Evolutionary conservation across 2,113 vertebrate species (phyloP).

Genomic region (Ciconia maguari): DNA sequence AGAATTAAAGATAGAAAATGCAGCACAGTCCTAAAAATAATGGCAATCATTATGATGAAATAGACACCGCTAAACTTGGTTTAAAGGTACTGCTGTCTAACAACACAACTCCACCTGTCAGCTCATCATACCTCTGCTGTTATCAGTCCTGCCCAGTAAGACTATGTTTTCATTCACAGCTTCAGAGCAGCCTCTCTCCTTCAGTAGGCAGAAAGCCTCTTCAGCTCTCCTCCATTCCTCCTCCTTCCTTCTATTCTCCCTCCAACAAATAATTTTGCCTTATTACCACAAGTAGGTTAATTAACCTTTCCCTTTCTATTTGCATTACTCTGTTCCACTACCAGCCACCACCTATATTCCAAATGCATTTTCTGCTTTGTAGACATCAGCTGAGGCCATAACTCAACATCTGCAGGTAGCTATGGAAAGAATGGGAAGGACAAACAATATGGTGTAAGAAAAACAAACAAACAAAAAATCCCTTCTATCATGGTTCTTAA

Average conservation of each 20-base stretch:
- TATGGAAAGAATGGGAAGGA: not conserved
- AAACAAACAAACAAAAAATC: not conserved
- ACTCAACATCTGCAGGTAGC: not conserved
- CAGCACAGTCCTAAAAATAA: not conserved
- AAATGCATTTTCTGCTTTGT: not conserved
- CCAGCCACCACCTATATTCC: not conserved
- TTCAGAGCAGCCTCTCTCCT: not conserved
- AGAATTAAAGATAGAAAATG: not conserved
- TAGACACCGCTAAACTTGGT: not conserved
- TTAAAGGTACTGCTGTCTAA: not conserved
- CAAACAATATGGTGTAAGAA: not conserved
- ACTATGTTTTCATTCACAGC: not conserved
- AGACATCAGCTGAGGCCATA: not conserved
- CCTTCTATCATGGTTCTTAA: not conserved
- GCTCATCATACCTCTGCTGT: not conserved
- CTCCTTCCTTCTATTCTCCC: not conserved
- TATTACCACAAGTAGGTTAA: not conserved
- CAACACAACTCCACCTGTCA: not conserved
- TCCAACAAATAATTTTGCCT: not conserved
- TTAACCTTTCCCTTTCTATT: not conserved
- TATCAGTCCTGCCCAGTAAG: not conserved
- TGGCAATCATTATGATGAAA: not conserved
- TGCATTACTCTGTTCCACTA: not conserved
- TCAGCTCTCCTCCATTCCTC: not conserved
- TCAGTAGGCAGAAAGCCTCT: not conserved